These are phyloP conservation scores for Cheiracanthium punctorium DNA, from an alignment of 2,888 invertebrate species.

Conservation along the genomic window DNA sequence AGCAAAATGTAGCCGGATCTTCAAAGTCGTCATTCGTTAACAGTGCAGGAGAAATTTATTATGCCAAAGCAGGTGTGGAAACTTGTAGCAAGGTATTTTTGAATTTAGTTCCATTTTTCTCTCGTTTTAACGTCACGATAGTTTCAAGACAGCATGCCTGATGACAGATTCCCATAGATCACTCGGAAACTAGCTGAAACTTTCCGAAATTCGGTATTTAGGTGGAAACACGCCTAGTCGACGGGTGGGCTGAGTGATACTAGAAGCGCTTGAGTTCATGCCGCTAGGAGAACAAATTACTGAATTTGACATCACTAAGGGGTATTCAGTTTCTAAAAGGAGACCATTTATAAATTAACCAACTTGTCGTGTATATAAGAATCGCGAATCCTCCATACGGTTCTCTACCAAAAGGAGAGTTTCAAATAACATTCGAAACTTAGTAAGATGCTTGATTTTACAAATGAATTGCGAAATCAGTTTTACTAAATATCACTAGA, in stretches of 20 bases:
- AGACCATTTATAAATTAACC: too few species aligned
- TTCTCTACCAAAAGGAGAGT: too few species aligned
- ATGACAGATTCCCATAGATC: conserved; percentile 7
- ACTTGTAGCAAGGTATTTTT: neutral
- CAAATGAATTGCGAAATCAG: too few species aligned
- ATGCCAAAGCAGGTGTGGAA: conserved; percentile 1
- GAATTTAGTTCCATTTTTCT: conserved; percentile 7
- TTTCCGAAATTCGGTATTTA: neutral
- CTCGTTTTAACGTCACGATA: neutral
- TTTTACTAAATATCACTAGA: too few species aligned
- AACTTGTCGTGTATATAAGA: too few species aligned
- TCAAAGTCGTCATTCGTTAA: neutral
- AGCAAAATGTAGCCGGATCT: neutral
- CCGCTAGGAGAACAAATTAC: conserved; percentile 15
- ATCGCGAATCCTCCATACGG: too few species aligned
- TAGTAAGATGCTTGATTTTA: too few species aligned
- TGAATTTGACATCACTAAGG: neutral
- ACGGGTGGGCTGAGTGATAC: conserved; percentile 1
- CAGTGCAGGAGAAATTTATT: neutral
- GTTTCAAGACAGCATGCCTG: neutral
- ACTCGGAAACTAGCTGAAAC: neutral
- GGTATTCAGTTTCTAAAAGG: too few species aligned
- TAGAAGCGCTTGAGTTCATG: neutral
- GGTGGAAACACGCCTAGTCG: neutral
- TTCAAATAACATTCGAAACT: too few species aligned